Percentiles rank a stretch among this genome's conserved stretches.
phyloP scores from a whole-genome alignment of 1,140 invertebrate genomes.

The Macrobrachium nipponense region DNA sequence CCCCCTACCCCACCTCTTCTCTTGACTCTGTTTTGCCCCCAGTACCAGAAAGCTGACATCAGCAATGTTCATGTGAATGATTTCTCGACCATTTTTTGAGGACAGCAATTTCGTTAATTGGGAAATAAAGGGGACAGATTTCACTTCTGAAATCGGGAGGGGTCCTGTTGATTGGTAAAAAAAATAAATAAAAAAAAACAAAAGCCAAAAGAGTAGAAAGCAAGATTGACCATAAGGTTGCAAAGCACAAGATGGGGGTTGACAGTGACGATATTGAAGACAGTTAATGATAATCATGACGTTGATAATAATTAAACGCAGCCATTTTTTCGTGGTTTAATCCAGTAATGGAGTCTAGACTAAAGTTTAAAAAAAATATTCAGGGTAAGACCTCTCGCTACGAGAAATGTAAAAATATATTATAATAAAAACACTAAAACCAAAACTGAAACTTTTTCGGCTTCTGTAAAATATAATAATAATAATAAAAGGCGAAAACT shows the following conservation, averaged over 20 bases:
- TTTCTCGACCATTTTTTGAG: too few species aligned
- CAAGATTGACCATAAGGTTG: conserved; percentile 38
- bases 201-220: neutral
- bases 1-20: too few species aligned
- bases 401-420: conserved; percentile 2
- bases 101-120: too few species aligned
- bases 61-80: too few species aligned
- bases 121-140: too few species aligned
- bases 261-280: conserved; percentile 30
- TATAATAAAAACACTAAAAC: neutral
- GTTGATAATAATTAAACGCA: neutral
- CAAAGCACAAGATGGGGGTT: conserved; percentile 26
- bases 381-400: conserved; percentile 31
- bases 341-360: conserved; percentile 6
- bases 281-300: neutral
- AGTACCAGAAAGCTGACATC: too few species aligned
- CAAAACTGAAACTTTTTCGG: conserved; percentile 7
- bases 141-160: too few species aligned
- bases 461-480: conserved; percentile 27
- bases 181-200: too few species aligned
- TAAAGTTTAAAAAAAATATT: conserved; percentile 24
- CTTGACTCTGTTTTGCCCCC: too few species aligned
- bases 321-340: conserved; percentile 29
- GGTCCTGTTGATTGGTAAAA: too few species aligned
- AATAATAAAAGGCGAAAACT: neutral